Evolutionary conservation across 2,888 invertebrate genomes (phyloP).

Genomic region (Meganola albula): DNA sequence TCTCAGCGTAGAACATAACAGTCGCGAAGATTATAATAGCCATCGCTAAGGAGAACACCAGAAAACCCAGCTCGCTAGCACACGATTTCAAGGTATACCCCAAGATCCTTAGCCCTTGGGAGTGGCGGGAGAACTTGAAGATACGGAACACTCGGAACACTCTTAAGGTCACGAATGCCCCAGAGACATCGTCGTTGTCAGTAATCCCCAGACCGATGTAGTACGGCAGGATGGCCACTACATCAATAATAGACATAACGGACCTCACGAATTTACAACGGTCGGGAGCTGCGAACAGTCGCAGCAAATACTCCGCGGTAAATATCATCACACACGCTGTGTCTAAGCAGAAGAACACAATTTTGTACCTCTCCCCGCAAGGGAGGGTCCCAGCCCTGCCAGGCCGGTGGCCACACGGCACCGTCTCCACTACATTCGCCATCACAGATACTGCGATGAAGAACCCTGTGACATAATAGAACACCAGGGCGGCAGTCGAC

Average conservation of each 20-base stretch:
- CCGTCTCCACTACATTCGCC: conserved; percentile 99
- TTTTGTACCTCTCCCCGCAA: conserved; percentile 98
- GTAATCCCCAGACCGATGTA: conserved; percentile 98
- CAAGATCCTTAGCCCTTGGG: conserved; percentile 97
- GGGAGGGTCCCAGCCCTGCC: conserved; percentile 92
- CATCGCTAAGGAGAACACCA: conserved; percentile 99
- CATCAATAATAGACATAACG: conserved; percentile 99
- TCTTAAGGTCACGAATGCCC: conserved; percentile 98
- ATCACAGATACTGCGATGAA: conserved; percentile 99
- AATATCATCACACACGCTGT: conserved; percentile 99
- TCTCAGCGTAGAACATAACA: conserved; percentile 99
- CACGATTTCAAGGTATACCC: conserved; percentile 99
- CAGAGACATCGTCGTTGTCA: conserved; percentile 98
- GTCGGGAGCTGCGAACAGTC: conserved; percentile 98
- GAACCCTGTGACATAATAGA: conserved; percentile 99
- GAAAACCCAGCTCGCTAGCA: conserved; percentile 98
- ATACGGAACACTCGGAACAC: conserved; percentile 99
- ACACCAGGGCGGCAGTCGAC: conserved; percentile 98
- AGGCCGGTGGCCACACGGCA: conserved; percentile 93
- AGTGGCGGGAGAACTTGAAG: conserved; percentile 99
- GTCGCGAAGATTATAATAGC: conserved; percentile 99
- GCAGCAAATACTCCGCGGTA: conserved; percentile 97
- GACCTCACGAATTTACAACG: conserved; percentile 98
- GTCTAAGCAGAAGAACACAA: conserved; percentile 99
- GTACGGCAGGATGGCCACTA: conserved; percentile 99